These are phyloP conservation scores for Corydoras sp. DNA, from an alignment of 2,113 vertebrate species.

Conservation along the genomic window DNA sequence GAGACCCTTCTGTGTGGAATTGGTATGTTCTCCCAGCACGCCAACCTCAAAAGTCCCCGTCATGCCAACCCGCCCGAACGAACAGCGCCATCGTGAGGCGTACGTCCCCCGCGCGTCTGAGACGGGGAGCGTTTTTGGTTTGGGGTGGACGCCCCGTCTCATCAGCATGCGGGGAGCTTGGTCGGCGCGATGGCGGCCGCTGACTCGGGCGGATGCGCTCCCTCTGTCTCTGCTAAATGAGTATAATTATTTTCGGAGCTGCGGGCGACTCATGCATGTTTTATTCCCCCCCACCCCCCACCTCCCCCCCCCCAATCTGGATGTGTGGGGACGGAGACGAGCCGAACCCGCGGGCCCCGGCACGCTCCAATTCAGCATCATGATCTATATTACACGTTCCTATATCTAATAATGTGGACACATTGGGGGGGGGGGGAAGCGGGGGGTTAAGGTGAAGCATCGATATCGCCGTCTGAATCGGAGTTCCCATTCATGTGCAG, in stretches of 20 bases:
- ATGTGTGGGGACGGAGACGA: conserved; percentile 33
- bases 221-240: conserved; percentile 90
- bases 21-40: no score
- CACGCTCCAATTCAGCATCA: no score
- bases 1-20: no score
- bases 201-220: conserved; percentile 90
- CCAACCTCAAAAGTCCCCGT: no score
- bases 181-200: conserved; percentile 84
- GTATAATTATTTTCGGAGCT: conserved; percentile 99
- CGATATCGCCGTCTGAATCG: no score
- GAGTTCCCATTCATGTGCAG: no score
- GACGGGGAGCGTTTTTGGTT: conserved; percentile 45
- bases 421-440: no score
- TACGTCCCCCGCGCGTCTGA: conserved; percentile 1
- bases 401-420: no score
- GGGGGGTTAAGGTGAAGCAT: no score
- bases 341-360: conserved; percentile 18
- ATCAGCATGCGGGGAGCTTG: conserved; percentile 82
- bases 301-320: neutral
- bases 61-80: no score
- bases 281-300: conserved; percentile 73
- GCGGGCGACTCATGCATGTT: conserved; percentile 98
- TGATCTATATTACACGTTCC: no score
- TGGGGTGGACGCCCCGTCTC: conserved; percentile 57
- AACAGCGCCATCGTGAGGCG: no score